Evolutionary conservation across 2,888 invertebrate species (phyloP), one percentile per base, ranked within the genome.

Genomic region (Steinernema scapterisci): DNA sequence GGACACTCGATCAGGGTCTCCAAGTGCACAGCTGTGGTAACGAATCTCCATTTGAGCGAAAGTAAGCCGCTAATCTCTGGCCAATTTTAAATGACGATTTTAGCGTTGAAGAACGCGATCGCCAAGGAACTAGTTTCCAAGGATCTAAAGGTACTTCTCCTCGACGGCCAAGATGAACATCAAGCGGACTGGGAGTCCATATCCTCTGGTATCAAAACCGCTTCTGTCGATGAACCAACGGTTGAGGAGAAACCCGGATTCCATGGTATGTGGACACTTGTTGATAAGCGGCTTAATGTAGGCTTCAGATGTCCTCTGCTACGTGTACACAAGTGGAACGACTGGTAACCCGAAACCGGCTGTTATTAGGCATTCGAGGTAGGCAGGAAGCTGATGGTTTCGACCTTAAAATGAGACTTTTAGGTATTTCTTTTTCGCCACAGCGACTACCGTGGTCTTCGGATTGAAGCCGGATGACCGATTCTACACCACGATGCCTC

Each of bases 341-440:
- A 99, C 99, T 0, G 99, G 99, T 1, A 89, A 97, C 75, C 97
- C 97, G 0, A 99, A 97, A 89, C 97, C 97, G 54, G 97, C 97
- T 51, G 93, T 97, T 72, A 95, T 99, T 84, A 94, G 93, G 27
- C 93, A 95, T 86, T 93, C 94, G 63, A 92, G 95, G 75, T 83
- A 21, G 76, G 38, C 27, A 44, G 45, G 45, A 44, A 16, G 16
- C 9, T 44, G 45, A 16, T 11, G 45, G 16, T 44, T n/a, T n/a
- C n/a, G n/a, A n/a, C n/a, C n/a, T n/a, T n/a, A n/a, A n/a, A n/a
- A n/a, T n/a, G n/a, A n/a, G n/a, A n/a, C n/a, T 16, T 44, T 16
- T 16, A 44, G 48, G 19, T 48, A n/a, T 16, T 48, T n/a, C 48
- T 48, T 48, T 48, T 48, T 48, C 48, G 48, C 48, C 13, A 7